Conservation (phyloP, 2,113 vertebrate genomes). For the Procavia capensis region DNA sequence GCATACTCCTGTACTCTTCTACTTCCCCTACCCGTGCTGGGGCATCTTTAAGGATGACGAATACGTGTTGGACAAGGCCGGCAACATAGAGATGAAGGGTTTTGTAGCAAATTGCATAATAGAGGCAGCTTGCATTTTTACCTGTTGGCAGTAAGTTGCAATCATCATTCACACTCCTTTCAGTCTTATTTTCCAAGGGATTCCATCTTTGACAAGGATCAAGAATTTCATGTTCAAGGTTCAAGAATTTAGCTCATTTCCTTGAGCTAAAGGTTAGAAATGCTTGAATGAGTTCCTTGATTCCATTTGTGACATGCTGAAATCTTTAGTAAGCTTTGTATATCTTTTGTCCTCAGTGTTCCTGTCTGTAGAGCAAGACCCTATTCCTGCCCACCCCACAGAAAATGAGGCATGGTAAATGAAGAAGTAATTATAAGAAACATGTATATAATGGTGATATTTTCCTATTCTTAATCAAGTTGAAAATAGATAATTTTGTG, state of each 20-base stretch:
- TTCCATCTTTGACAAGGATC: not conserved
- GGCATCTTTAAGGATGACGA: not conserved
- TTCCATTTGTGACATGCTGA: not conserved
- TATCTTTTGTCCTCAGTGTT: not conserved
- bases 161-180: not conserved
- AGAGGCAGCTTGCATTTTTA: not conserved
- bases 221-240: not conserved
- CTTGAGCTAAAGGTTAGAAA: not conserved
- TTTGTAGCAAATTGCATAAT: not conserved
- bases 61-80: not conserved
- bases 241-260: not conserved
- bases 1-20: not conserved
- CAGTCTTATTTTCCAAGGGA: not conserved
- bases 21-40: not conserved
- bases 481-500: conserved; percentile 33
- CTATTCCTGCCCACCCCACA: not conserved
- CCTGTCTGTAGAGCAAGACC: not conserved
- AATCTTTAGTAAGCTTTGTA: not conserved
- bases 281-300: not conserved
- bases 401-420: not conserved
- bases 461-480: not conserved
- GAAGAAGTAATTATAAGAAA: not conserved
- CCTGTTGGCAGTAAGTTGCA: not conserved
- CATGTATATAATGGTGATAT: not conserved
- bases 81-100: not conserved